These are phyloP conservation scores for Beaufortia kweichowensis DNA, from an alignment of 2,113 vertebrate genomes.

Conservation along the genomic window DNA sequence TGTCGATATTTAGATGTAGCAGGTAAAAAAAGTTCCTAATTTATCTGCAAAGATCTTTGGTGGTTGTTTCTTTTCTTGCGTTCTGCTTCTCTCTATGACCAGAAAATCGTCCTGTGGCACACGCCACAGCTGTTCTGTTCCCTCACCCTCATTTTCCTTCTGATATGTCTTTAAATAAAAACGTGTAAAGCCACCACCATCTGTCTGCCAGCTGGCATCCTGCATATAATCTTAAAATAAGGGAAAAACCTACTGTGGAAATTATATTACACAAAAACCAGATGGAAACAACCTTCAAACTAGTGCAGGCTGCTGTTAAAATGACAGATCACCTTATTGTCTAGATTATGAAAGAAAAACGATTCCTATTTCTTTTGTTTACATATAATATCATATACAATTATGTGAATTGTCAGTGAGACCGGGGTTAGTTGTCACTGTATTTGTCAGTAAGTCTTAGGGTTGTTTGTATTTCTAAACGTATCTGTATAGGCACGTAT, in stretches of 20 bases:
- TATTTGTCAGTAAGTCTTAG: too few relatives aligned
- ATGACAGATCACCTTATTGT: conserved; percentile 73
- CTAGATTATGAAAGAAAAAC: conserved; percentile 68
- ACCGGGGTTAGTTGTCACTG: too few relatives aligned
- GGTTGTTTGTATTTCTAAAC: too few relatives aligned
- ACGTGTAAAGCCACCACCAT: conserved; percentile 78
- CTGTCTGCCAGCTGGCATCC: conserved; percentile 82
- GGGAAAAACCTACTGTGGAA: conserved; percentile 73
- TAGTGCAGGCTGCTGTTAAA: conserved; percentile 69
- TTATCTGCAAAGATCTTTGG: not conserved
- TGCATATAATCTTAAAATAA: conserved; percentile 74
- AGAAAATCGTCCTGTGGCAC: conserved; percentile 61
- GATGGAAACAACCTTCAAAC: conserved; percentile 77
- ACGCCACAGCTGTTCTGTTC: conserved; percentile 73
- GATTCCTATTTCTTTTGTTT: not conserved
- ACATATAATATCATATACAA: not conserved
- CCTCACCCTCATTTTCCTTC: conserved; percentile 65
- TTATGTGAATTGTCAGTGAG: not conserved
- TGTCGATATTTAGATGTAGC: not conserved
- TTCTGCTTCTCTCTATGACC: conserved; percentile 57
- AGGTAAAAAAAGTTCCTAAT: not conserved
- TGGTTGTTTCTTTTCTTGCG: conserved; percentile 9
- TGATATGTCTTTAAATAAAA: conserved; percentile 73
- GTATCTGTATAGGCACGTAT: too few relatives aligned
- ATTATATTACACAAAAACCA: conserved; percentile 81